phyloP scores from a whole-genome alignment of 1,140 invertebrate genomes.

The Ceratosolen solmsi region DNA sequence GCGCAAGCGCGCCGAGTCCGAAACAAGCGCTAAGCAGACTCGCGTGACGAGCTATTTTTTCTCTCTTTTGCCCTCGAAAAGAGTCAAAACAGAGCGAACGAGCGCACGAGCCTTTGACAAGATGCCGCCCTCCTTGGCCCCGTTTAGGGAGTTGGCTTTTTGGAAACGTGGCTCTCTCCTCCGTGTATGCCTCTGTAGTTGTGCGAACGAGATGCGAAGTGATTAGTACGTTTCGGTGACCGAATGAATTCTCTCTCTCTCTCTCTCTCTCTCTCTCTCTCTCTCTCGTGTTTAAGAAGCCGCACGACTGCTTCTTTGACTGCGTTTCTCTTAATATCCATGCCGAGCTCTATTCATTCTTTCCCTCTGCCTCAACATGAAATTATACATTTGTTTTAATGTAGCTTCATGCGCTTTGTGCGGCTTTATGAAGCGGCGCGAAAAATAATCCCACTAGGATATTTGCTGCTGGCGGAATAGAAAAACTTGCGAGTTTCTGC shows the following conservation, averaged over 20 bases:
- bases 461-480: background rate
- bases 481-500: background rate
- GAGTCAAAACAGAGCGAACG: conserved; percentile 17
- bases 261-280: background rate
- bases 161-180: background rate
- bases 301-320: background rate
- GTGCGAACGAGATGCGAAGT: conserved; percentile 15
- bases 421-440: background rate
- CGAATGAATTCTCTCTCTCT: background rate
- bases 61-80: conserved; percentile 8
- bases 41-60: conserved; percentile 46
- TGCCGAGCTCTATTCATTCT: background rate
- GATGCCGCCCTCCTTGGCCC: background rate
- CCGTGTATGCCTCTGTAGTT: background rate
- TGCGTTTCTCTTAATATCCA: background rate
- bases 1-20: background rate
- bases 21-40: conserved; percentile 44
- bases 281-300: background rate
- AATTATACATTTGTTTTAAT: background rate
- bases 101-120: conserved; percentile 16
- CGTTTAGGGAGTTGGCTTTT: conserved; percentile 8
- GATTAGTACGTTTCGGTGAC: conserved; percentile 9
- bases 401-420: background rate
- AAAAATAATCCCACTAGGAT: background rate
- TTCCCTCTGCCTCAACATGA: background rate